Evolutionary conservation across 2,888 invertebrate genomes (phyloP), one percentile per base, ranked within the genome.

Genomic region (Hylaea fasciaria): DNA sequence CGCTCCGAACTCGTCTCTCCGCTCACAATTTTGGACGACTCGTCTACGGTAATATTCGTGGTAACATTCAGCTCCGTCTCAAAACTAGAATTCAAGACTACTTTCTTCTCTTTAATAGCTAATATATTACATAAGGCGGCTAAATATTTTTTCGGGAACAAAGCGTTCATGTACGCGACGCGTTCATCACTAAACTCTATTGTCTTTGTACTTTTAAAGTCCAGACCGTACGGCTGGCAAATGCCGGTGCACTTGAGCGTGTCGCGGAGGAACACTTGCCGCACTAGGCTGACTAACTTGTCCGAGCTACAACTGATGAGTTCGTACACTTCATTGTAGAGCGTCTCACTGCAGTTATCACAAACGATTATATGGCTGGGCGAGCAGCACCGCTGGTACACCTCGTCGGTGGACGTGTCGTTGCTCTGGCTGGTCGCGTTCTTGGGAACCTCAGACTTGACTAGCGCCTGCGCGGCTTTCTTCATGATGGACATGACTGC

Each of bases 401-500:
- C 80, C 78, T 84, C 76, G 72, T 87, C 83, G 67, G 86, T 85
- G 39, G 86, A 83, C 69, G 90, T 89, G 73, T 89, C 89, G 74
- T 91, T 91, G 69, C 84, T 83, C 79, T 88, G 86, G 69, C 87
- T 91, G 61, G 93, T 92, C 59, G 94, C 93, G 75, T 94, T 93
- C 81, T 94, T 94, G 68, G 93, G 93, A 75, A 93, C 91, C 86
- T 94, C 94, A 11, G 95, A 94, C 79, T 96, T 96, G 0, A 95
- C 96, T 70, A 98, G 91, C 39, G 95, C 97, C 87, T 96, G 95
- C 8, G 97, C 97, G 0, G 97, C 98, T 86, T 97, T 97, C 82
- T 97, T 97, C 56, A 98, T 97, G 69, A 98, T 97, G 47, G 96
- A 97, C 81, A 98, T 94, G 44, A 98, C 98, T 0, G 97, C 98